Conservation (phyloP, 2,113 vertebrate genomes). For the Phrynocephalus versicolor region DNA sequence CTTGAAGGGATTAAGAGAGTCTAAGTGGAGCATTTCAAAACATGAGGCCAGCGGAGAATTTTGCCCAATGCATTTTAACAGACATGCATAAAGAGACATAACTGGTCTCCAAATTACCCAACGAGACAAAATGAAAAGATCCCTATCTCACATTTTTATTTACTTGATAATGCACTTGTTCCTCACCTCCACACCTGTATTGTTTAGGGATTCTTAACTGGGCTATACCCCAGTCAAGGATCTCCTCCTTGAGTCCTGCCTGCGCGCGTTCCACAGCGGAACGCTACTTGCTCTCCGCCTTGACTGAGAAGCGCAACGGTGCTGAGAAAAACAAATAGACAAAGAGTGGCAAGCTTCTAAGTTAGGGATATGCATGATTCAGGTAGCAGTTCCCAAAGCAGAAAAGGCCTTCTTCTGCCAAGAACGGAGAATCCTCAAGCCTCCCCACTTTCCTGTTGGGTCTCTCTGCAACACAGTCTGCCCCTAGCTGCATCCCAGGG, state of each 20-base stretch:
- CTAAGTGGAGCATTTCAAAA: not conserved
- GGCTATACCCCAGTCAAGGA: not conserved
- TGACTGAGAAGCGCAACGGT: not conserved
- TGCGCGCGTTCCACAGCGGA: not conserved
- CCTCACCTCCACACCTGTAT: not conserved
- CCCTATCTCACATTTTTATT: not conserved
- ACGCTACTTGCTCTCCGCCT: not conserved
- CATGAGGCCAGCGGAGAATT: not conserved
- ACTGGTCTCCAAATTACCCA: not conserved
- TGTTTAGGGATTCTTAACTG: not conserved
- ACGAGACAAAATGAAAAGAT: not conserved
- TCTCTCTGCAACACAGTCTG: not conserved
- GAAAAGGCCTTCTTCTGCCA: not conserved
- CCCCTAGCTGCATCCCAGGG: too few relatives aligned
- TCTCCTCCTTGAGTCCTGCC: not conserved
- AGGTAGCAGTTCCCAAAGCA: not conserved
- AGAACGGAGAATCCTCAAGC: too few relatives aligned
- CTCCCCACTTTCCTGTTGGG: not conserved
- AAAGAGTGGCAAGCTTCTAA: not conserved
- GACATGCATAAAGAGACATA: not conserved
- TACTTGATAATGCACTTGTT: not conserved
- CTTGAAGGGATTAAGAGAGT: not conserved
- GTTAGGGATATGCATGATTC: not conserved
- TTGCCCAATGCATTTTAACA: not conserved
- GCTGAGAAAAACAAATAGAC: not conserved